Evolutionary conservation across 2,888 invertebrate genomes (phyloP).

Genomic region (Xanthia icteritia): DNA sequence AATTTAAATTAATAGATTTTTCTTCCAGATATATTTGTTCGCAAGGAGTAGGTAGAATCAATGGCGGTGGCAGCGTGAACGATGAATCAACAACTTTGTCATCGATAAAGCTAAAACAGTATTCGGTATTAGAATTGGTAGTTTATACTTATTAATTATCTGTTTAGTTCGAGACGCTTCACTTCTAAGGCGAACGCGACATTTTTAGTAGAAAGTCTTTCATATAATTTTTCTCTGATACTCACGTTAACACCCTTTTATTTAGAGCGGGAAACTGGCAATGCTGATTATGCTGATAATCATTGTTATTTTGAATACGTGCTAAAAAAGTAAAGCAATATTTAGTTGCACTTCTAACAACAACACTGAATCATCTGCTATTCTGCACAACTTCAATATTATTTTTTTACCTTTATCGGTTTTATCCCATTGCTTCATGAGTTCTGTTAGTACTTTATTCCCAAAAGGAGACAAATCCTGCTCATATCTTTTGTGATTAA

Average conservation of each 20-base stretch:
- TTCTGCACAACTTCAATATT: background rate
- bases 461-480: conserved; percentile 80
- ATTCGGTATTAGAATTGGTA: background rate
- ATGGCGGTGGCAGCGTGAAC: background rate
- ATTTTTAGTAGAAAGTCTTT: background rate
- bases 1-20: conserved; percentile 26
- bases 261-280: conserved; percentile 24
- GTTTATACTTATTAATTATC: too few relatives aligned
- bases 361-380: background rate
- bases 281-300: background rate
- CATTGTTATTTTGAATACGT: conserved; percentile 27
- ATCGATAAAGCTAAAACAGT: conserved; percentile 48
- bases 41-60: conserved; percentile 13
- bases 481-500: conserved; percentile 70
- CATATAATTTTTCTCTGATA: background rate
- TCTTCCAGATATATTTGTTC: conserved; percentile 19
- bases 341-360: background rate
- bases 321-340: conserved; percentile 46
- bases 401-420: conserved; percentile 62
- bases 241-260: conserved; percentile 60
- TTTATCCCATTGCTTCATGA: conserved; percentile 71
- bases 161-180: background rate
- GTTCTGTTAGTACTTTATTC: conserved; percentile 75
- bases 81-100: conserved; percentile 5
- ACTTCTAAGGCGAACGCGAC: background rate